Conservation (phyloP, 2,797 vertebrate species). For the Mus minutoides region DNA sequence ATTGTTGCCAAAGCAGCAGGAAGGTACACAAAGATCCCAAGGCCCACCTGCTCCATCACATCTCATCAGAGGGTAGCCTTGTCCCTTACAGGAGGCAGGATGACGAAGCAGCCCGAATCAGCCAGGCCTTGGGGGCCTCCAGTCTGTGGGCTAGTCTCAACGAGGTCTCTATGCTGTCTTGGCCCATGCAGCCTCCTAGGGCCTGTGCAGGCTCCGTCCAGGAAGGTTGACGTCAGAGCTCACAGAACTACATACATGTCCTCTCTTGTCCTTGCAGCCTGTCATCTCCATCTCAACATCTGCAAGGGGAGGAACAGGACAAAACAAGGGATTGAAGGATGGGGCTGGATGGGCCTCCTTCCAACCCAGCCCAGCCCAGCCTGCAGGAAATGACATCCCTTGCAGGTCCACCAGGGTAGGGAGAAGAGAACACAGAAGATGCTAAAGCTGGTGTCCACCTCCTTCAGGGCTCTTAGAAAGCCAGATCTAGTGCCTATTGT, state of each 20-base stretch:
- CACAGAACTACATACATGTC: neutral
- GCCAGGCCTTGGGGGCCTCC: neutral
- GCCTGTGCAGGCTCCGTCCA: neutral
- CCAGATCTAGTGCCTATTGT: neutral
- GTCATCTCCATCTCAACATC: neutral
- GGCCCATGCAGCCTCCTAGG: neutral
- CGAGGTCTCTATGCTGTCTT: neutral
- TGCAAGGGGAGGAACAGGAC: neutral
- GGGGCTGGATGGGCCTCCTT: too few relatives aligned
- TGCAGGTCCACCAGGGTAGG: neutral
- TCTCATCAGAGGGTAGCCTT: rapidly evolving
- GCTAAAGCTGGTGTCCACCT: neutral
- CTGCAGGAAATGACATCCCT: neutral
- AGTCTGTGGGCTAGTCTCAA: neutral
- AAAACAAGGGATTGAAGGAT: neutral
- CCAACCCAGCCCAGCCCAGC: neutral
- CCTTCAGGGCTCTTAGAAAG: neutral
- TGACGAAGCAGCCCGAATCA: neutral
- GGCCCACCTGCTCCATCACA: neutral
- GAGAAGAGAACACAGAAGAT: neutral
- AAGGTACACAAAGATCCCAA: neutral
- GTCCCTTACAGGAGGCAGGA: rapidly evolving
- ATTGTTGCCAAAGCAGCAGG: slow-evolving; percentile 12
- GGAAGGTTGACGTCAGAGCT: neutral
- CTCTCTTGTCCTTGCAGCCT: neutral